These are phyloP conservation scores for Malacoraja senta DNA, from an alignment of 2,797 vertebrate species.

Conservation along the genomic window DNA sequence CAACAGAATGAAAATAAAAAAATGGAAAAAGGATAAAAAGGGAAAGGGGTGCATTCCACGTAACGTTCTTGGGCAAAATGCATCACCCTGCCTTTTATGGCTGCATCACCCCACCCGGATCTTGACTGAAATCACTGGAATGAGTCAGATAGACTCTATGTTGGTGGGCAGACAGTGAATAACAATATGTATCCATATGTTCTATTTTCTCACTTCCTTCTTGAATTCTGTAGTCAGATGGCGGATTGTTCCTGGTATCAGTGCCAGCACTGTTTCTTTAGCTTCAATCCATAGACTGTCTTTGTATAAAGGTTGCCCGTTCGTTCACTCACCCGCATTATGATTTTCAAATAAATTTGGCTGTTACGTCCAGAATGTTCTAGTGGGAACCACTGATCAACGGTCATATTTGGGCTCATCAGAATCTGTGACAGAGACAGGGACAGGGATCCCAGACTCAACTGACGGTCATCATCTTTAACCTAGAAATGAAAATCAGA, in stretches of 20 bases:
- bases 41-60: neutral
- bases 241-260: neutral
- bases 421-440: slow-evolving; percentile 70
- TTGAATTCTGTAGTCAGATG: neutral
- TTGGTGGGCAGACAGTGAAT: neutral
- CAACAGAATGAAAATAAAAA: neutral
- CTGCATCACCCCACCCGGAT: neutral
- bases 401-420: slow-evolving; percentile 60
- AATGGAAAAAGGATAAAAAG: neutral
- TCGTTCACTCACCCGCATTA: slow-evolving; percentile 28
- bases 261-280: neutral
- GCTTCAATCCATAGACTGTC: neutral
- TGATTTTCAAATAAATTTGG: slow-evolving; percentile 26
- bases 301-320: neutral
- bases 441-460: slow-evolving; percentile 64
- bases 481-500: neutral
- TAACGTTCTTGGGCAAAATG: neutral
- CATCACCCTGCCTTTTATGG: neutral
- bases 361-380: slow-evolving; percentile 60
- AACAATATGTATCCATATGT: neutral
- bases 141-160: neutral
- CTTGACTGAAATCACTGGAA: neutral
- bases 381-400: slow-evolving; percentile 87
- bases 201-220: neutral
- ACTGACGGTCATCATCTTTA: slow-evolving; percentile 28